Evolutionary conservation across 2,113 vertebrate species (phyloP).

Genomic region (Taxidea taxus): DNA sequence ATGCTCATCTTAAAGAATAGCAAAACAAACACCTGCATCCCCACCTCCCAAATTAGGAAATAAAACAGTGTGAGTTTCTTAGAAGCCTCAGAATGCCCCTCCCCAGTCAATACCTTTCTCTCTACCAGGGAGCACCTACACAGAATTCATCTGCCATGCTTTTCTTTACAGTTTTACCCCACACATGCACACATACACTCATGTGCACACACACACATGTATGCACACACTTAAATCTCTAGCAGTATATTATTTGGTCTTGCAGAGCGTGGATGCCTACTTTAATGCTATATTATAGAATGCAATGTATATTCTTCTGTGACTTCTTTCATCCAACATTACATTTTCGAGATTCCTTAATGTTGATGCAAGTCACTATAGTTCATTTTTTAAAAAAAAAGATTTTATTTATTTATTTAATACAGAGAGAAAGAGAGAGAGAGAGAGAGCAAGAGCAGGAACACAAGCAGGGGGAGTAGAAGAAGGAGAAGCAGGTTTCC

Average conservation of each 20-base stretch:
- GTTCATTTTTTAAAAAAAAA: background rate
- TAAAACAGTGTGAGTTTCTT: background rate
- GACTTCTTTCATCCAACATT: background rate
- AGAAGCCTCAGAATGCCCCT: background rate
- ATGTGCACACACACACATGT: accelerated
- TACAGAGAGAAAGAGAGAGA: no score
- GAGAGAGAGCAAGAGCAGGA: no score
- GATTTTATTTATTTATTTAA: no score
- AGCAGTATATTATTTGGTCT: background rate
- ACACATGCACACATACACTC: accelerated
- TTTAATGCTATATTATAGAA: background rate
- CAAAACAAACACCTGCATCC: background rate
- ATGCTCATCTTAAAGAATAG: background rate
- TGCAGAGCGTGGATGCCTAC: background rate
- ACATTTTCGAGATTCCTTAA: background rate
- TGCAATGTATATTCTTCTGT: background rate
- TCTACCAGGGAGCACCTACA: background rate
- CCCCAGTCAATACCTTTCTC: no score
- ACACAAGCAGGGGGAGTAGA: no score
- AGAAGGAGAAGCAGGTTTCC: no score
- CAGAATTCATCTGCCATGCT: background rate
- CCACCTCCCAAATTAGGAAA: background rate
- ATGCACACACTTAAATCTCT: background rate
- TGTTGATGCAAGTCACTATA: background rate
- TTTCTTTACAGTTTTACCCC: background rate